Conservation (phyloP, 2,888 invertebrate genomes). For the Eustalomyia histrio region DNA sequence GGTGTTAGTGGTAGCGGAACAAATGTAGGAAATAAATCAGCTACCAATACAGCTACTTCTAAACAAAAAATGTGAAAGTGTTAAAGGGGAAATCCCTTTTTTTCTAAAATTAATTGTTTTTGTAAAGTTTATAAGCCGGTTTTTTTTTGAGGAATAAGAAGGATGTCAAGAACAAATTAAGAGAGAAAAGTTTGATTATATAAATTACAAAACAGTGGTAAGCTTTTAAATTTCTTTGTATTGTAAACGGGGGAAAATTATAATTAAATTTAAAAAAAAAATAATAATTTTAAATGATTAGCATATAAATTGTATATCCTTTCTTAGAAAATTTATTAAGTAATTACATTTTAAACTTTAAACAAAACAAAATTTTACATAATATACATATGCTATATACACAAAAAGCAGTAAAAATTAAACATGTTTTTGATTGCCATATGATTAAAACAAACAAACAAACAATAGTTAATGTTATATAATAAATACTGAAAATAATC, state of each 20-base stretch:
- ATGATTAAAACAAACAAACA: slow-evolving; percentile 38
- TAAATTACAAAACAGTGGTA: slow-evolving; percentile 21
- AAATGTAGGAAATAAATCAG: slow-evolving; percentile 25
- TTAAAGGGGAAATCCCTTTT: background rate
- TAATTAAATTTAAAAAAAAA: slow-evolving; percentile 6
- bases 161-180: background rate
- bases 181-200: background rate
- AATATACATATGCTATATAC: slow-evolving; percentile 33
- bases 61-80: slow-evolving; percentile 53
- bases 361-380: slow-evolving; percentile 16
- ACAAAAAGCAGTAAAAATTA: slow-evolving; percentile 27
- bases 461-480: background rate
- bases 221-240: slow-evolving; percentile 26
- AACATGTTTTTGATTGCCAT: slow-evolving; percentile 55
- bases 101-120: background rate
- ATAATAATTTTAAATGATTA: slow-evolving; percentile 12
- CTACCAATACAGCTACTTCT: slow-evolving; percentile 18
- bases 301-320: slow-evolving; percentile 6
- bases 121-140: slow-evolving; percentile 11
- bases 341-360: slow-evolving; percentile 38
- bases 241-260: background rate
- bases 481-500: background rate
- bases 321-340: slow-evolving; percentile 43
- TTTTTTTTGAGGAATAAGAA: background rate
- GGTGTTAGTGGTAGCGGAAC: background rate